phyloP scores from a whole-genome alignment of 2,113 vertebrate species.

The Burhinus bistriatus region DNA sequence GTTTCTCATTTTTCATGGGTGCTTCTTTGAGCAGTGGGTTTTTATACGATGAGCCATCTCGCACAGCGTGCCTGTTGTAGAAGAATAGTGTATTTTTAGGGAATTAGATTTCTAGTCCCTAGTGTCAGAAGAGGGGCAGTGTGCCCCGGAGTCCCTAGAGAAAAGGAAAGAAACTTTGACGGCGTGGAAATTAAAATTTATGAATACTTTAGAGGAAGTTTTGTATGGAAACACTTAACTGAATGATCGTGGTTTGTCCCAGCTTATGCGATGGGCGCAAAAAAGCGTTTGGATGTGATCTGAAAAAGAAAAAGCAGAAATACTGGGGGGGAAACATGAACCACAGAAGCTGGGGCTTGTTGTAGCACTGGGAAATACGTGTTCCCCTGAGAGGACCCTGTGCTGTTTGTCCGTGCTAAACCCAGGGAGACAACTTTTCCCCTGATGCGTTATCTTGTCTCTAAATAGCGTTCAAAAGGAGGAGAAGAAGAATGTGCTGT shows the following conservation, averaged over 20 bases:
- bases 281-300: background rate
- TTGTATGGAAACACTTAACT: background rate
- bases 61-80: background rate
- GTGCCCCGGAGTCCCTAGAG: background rate
- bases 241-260: background rate
- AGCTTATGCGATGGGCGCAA: background rate
- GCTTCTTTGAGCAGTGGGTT: background rate
- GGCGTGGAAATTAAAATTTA: background rate
- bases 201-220: background rate
- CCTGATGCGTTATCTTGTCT: background rate
- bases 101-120: background rate
- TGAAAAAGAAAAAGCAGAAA: background rate
- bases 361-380: background rate
- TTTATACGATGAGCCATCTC: background rate
- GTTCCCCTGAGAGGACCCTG: background rate
- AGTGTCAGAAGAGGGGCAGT: background rate
- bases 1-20: background rate
- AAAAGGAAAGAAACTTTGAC: background rate
- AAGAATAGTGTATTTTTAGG: background rate
- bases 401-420: background rate
- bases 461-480: slow-evolving; percentile 2
- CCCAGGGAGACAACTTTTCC: background rate
- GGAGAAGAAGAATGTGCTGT: slow-evolving; percentile 46
- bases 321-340: background rate
- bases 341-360: background rate